Evolutionary conservation across 2,113 vertebrate species (phyloP).

Genomic region (Megaceryle torquata): DNA sequence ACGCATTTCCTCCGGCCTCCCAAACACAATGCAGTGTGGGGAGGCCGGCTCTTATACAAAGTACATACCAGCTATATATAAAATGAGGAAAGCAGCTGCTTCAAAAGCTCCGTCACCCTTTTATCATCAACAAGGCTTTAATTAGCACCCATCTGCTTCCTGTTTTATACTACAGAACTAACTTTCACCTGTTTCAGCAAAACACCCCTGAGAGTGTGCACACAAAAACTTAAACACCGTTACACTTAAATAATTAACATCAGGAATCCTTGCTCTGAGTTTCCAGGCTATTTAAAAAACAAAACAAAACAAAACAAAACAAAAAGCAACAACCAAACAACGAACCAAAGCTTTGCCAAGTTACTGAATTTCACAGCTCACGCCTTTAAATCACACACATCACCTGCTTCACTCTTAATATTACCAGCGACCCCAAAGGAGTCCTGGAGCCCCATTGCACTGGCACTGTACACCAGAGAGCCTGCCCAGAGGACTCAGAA

Average conservation of each 20-base stretch:
- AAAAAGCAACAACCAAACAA: too few species aligned
- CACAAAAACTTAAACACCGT: neutral
- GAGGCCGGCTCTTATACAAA: slow-evolving; percentile 5
- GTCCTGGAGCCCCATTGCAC: neutral
- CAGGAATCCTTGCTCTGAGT: neutral
- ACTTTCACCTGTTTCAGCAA: slow-evolving; percentile 74
- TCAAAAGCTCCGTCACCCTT: slow-evolving; percentile 70
- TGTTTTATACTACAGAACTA: slow-evolving; percentile 69
- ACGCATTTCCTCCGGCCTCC: slow-evolving; percentile 23
- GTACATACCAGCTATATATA: slow-evolving; percentile 50
- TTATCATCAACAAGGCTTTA: slow-evolving; percentile 74
- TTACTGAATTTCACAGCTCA: slow-evolving; percentile 7
- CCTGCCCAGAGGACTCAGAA: neutral
- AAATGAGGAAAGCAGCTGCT: slow-evolving; percentile 75
- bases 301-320: too few species aligned
- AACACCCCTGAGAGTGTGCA: slow-evolving; percentile 30
- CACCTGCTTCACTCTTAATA: neutral
- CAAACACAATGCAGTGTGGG: slow-evolving; percentile 14
- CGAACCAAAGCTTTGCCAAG: neutral
- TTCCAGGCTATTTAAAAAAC: neutral
- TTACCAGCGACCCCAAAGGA: neutral
- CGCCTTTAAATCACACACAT: neutral
- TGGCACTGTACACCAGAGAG: neutral
- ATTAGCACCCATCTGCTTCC: slow-evolving; percentile 82
- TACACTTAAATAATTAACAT: neutral